phyloP scores from a whole-genome alignment of 2,888 invertebrate genomes.

The Lepidochrysops patricia region DNA sequence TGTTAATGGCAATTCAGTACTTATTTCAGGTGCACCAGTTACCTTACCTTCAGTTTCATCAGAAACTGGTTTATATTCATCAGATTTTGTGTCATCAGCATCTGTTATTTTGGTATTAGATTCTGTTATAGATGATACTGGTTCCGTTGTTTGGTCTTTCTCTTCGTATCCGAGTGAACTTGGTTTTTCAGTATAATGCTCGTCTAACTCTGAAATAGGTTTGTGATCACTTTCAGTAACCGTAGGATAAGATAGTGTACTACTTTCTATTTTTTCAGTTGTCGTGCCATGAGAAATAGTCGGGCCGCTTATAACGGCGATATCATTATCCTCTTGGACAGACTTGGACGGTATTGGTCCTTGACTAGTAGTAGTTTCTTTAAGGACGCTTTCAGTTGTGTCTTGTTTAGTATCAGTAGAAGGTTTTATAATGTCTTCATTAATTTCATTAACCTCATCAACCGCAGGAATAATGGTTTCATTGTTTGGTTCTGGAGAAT shows the following conservation, averaged over 20 bases:
- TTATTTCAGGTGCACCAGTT: conserved; percentile 18
- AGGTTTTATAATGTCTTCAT: conserved; percentile 6
- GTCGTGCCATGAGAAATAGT: background rate
- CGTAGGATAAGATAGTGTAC: background rate
- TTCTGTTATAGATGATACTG: background rate
- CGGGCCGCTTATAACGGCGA: background rate
- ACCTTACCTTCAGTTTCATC: conserved; percentile 13
- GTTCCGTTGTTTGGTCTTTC: background rate
- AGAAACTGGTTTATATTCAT: background rate
- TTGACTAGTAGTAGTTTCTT: background rate
- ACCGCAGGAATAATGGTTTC: conserved; percentile 13
- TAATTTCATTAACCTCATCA: background rate
- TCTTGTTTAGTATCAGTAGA: background rate
- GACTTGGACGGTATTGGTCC: background rate
- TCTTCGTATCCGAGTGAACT: background rate
- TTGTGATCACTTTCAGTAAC: background rate
- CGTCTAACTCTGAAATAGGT: background rate
- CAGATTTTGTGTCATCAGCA: conserved; percentile 14
- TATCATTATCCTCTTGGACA: background rate
- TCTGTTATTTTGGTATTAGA: background rate
- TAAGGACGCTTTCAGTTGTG: background rate
- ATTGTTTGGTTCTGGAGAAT: conserved; percentile 17
- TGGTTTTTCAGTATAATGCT: background rate
- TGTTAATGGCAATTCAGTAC: conserved; percentile 18
- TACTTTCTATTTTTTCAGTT: background rate